Evolutionary conservation across 2,113 vertebrate species (phyloP).

Genomic region (Orycteropus afer): DNA sequence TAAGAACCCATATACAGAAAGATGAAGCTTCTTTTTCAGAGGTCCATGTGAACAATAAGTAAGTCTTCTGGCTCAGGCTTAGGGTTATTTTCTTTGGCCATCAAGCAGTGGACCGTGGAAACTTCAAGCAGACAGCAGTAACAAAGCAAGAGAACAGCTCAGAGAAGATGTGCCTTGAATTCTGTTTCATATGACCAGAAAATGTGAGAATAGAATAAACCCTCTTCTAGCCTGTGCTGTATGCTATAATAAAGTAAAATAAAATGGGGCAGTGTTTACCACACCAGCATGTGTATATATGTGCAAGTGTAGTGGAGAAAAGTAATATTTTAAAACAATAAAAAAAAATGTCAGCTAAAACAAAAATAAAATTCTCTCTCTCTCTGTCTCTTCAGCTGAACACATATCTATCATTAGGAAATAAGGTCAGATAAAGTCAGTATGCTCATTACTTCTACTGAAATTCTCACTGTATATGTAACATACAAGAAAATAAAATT

Average conservation of each 20-base stretch:
- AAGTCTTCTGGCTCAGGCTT: not conserved
- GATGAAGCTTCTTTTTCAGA: conserved; percentile 49
- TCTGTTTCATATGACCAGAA: not conserved
- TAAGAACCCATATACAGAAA: conserved; percentile 30
- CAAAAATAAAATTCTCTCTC: not conserved
- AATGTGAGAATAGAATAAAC: conserved; percentile 33
- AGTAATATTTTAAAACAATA: not conserved
- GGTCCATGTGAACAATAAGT: conserved; percentile 48
- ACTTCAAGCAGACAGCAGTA: not conserved
- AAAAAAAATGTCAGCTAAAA: not conserved
- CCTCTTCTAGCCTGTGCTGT: not conserved
- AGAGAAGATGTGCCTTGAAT: not conserved
- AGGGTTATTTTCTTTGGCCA: conserved; percentile 49
- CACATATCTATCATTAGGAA: not conserved
- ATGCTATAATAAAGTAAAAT: not conserved
- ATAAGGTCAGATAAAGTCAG: not conserved
- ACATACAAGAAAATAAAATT: not conserved
- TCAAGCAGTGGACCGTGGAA: not conserved
- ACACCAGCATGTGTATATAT: not conserved
- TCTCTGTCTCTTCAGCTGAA: not conserved
- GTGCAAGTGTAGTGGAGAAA: not conserved
- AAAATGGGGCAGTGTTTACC: not conserved
- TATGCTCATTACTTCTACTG: not conserved
- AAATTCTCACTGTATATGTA: conserved; percentile 17
- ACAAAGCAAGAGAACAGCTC: conserved; percentile 15